A percentile compares a stretch with the other conserved stretches of the same genome.
Conservation (phyloP, 2,888 invertebrate species). For the Hirudinaria manillensis region DNA sequence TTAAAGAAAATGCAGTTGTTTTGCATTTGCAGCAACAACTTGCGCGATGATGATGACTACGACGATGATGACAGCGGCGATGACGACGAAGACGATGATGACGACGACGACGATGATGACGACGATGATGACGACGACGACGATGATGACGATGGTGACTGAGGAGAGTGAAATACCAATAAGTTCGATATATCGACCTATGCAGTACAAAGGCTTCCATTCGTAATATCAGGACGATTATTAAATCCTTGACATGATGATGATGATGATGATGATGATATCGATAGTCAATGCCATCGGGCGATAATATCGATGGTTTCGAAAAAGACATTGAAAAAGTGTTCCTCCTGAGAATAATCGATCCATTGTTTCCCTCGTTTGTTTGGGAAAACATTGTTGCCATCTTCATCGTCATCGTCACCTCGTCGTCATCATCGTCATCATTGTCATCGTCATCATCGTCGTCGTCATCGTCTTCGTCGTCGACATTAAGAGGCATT, state of each 20-base stretch:
- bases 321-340: no score
- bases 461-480: constrained; percentile 5
- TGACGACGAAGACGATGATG: not conserved
- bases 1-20: no score
- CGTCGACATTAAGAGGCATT: not conserved
- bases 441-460: not conserved
- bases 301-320: not conserved
- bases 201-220: not conserved
- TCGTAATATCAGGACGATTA: not conserved
- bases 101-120: constrained; percentile 14
- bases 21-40: not conserved
- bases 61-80: constrained; percentile 12
- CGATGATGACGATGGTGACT: constrained; percentile 17
- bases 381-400: no score
- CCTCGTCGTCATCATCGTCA: not conserved
- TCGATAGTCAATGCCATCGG: not conserved
- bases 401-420: not conserved
- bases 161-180: not conserved
- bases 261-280: not conserved
- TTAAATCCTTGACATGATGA: not conserved
- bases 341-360: no score
- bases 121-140: constrained; percentile 14
- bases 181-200: not conserved
- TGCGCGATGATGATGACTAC: not conserved
- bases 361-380: no score